phyloP scores from a whole-genome alignment of 2,888 invertebrate species.

The Platycnemis pennipes region DNA sequence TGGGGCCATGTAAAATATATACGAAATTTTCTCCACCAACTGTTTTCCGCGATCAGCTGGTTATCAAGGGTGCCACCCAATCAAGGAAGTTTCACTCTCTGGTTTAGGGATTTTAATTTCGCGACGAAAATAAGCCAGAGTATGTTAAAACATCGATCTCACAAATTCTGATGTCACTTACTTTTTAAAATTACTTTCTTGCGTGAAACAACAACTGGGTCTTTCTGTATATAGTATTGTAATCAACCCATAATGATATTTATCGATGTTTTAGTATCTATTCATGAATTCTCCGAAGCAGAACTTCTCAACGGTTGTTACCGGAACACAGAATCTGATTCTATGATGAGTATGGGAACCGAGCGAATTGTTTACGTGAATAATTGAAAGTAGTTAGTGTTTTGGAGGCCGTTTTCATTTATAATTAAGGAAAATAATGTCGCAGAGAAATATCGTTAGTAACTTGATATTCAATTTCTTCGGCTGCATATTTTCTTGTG shows the following conservation, averaged over 20 bases:
- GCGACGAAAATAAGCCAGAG: slow-evolving; percentile 25
- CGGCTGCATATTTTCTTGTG: too few species aligned
- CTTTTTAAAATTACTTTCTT: not conserved
- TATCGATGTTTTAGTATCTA: not conserved
- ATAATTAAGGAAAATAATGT: too few species aligned
- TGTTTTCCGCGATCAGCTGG: slow-evolving; percentile 69
- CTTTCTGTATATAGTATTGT: not conserved
- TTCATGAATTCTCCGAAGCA: not conserved
- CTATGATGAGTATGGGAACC: not conserved
- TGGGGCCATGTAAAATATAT: slow-evolving; percentile 61
- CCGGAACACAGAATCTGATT: not conserved
- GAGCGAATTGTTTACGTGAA: not conserved
- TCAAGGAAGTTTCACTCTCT: slow-evolving; percentile 68
- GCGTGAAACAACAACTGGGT: not conserved
- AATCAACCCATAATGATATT: not conserved
- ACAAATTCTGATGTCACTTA: not conserved
- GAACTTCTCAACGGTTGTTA: not conserved
- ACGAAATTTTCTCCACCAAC: slow-evolving; percentile 63
- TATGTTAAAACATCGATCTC: not conserved
- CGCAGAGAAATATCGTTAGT: too few species aligned
- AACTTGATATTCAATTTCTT: too few species aligned
- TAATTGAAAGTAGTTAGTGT: not conserved
- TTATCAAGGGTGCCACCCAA: slow-evolving; percentile 69
- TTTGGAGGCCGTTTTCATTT: not conserved
- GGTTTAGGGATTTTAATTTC: slow-evolving; percentile 64